A percentile compares a stretch with the other conserved stretches of the same genome.
These are phyloP conservation scores for Volucella zonaria DNA, from an alignment of 2,888 invertebrate genomes.

Conservation along the genomic window DNA sequence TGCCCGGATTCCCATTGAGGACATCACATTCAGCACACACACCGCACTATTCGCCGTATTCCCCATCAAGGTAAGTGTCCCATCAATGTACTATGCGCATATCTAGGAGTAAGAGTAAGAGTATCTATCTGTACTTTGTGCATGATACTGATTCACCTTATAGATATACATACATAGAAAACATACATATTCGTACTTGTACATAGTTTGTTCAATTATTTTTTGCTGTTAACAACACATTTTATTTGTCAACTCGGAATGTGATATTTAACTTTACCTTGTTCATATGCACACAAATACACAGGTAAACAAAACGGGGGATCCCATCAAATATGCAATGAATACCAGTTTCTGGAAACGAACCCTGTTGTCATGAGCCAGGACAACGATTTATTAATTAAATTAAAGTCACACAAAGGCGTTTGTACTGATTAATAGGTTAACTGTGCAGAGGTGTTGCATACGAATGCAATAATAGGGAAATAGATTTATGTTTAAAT, in stretches of 20 bases:
- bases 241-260: constrained; percentile 60
- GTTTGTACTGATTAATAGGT: constrained; percentile 35
- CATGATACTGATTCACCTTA: neutral
- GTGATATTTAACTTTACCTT: constrained; percentile 50
- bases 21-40: constrained; percentile 86
- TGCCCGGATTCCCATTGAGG: constrained; percentile 93
- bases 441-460: constrained; percentile 6
- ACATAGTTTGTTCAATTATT: constrained; percentile 55
- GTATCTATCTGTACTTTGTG: neutral
- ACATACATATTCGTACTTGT: constrained; percentile 4
- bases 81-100: neutral
- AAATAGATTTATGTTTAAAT: constrained; percentile 22
- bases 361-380: neutral
- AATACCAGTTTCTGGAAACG: constrained; percentile 8
- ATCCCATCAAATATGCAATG: constrained; percentile 28
- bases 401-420: constrained; percentile 49
- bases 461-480: neutral
- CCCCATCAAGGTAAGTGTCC: constrained; percentile 88
- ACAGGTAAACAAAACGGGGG: neutral
- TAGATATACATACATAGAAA: neutral
- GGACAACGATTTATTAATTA: constrained; percentile 42
- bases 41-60: constrained; percentile 94
- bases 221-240: constrained; percentile 35
- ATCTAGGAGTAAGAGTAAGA: constrained; percentile 7
- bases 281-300: constrained; percentile 11